A percentile compares a stretch with the other conserved stretches of the same genome.
Conservation (phyloP, 2,888 invertebrate genomes). For the Rhingia campestris region DNA sequence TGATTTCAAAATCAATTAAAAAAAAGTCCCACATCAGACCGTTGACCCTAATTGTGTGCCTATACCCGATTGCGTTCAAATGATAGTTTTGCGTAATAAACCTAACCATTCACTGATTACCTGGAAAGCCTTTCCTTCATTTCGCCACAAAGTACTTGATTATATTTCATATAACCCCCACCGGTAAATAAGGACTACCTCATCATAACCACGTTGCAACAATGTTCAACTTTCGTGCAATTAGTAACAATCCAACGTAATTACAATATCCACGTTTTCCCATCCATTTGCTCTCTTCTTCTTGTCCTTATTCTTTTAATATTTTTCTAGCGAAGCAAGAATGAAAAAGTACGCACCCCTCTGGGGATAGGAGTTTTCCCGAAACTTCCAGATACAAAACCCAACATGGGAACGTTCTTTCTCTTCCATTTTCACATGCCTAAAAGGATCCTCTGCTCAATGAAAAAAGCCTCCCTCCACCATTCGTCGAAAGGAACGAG, state of each 20-base stretch:
- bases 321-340: constrained; percentile 25
- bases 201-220: constrained; percentile 3
- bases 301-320: background rate
- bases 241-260: constrained; percentile 70
- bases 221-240: constrained; percentile 50
- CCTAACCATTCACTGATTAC: too few relatives aligned
- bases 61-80: too few relatives aligned
- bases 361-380: constrained; percentile 28
- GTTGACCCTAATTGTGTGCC: too few relatives aligned
- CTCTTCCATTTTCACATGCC: background rate
- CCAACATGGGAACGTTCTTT: constrained; percentile 30
- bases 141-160: background rate
- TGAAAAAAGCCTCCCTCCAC: constrained; percentile 43
- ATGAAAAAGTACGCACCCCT: constrained; percentile 44
- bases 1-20: too few relatives aligned
- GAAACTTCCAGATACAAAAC: constrained; percentile 49
- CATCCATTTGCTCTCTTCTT: background rate
- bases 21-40: too few relatives aligned
- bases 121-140: too few relatives aligned
- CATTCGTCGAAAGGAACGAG: background rate
- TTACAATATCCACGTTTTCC: constrained; percentile 55
- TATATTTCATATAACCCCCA: background rate
- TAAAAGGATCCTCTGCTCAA: constrained; percentile 64
- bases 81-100: too few relatives aligned
- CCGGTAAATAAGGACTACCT: background rate